A percentile compares a stretch with the other conserved stretches of the same genome.
Conservation (phyloP, 2,797 vertebrate species). For the Tenualosa ilisha region DNA sequence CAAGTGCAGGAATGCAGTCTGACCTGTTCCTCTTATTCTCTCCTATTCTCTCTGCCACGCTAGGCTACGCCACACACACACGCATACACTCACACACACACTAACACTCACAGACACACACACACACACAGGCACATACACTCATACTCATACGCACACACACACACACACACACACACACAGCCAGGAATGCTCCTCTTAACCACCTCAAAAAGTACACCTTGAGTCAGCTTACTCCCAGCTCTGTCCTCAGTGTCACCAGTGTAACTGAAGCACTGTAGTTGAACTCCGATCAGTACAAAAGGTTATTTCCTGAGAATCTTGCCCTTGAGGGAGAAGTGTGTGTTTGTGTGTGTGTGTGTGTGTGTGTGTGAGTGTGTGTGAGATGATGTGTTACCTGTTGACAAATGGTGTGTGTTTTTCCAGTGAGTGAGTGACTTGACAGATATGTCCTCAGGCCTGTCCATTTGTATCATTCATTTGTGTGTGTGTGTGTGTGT, state of each 20-base stretch:
- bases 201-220: neutral
- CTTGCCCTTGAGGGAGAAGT: no score
- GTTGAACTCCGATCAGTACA: no score
- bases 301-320: no score
- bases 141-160: no score
- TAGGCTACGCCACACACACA: neutral
- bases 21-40: conserved; percentile 25
- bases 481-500: no score
- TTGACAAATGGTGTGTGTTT: neutral
- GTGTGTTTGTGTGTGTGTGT: neutral
- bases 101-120: neutral
- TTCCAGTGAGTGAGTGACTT: neutral
- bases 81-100: neutral
- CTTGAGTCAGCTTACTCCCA: neutral
- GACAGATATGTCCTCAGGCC: neutral
- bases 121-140: no score
- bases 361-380: neutral
- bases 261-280: no score
- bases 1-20: neutral
- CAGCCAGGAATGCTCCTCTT: neutral
- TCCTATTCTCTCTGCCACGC: conserved; percentile 20
- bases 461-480: neutral
- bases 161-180: neutral
- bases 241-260: neutral
- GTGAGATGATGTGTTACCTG: neutral